phyloP scores from a whole-genome alignment of 2,888 invertebrate genomes.

The Barypeithes pellucidus region DNA sequence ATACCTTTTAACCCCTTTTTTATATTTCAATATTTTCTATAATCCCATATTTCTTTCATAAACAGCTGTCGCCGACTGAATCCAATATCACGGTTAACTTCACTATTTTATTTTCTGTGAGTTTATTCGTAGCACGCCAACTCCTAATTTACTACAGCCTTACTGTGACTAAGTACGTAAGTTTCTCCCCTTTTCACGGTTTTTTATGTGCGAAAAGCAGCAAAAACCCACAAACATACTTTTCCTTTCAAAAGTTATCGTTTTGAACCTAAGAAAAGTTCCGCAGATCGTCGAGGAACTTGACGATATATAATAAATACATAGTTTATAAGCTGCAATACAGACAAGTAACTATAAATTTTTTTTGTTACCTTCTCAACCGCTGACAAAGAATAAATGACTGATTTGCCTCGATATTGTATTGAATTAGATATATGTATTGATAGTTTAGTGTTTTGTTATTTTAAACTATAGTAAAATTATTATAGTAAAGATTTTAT shows the following conservation, averaged over 20 bases:
- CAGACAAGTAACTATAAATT: too few species aligned
- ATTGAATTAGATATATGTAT: too few species aligned
- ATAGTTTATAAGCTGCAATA: too few species aligned
- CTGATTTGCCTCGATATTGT: too few species aligned
- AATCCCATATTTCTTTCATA: neutral
- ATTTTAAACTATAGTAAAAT: too few species aligned
- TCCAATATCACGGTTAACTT: slow-evolving; percentile 1
- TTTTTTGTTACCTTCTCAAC: too few species aligned
- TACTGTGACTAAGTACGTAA: slow-evolving; percentile 9
- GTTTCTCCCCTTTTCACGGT: neutral
- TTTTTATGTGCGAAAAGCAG: neutral
- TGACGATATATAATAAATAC: neutral
- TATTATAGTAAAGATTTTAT: too few species aligned
- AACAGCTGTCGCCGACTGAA: neutral
- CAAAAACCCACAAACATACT: slow-evolving; percentile 1
- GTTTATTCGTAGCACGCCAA: slow-evolving; percentile 3
- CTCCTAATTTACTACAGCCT: slow-evolving; percentile 11
- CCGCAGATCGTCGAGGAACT: neutral
- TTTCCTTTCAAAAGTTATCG: neutral
- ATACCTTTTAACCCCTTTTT: too few species aligned
- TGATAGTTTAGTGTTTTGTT: too few species aligned
- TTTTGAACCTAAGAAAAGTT: neutral
- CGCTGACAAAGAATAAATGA: too few species aligned
- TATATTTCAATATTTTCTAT: too few species aligned
- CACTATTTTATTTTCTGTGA: slow-evolving; percentile 1